Conservation (phyloP, 2,888 invertebrate species). For the Drosophila peninsularis region DNA sequence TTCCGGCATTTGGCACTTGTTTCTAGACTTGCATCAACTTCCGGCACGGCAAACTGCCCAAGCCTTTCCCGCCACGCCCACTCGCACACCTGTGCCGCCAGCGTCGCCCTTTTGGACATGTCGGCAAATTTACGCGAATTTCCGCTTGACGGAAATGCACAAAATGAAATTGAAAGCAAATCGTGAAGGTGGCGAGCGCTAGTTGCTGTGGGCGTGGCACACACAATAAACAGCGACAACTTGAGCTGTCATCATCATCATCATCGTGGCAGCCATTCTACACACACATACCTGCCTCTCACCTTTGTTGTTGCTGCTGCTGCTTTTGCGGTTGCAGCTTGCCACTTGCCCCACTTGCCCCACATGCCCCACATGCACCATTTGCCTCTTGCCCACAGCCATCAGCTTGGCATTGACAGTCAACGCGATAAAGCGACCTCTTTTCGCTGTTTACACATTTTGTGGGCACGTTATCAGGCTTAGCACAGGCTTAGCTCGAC, state of each 20-base stretch:
- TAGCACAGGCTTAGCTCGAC: neutral
- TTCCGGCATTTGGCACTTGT: slow-evolving; percentile 79
- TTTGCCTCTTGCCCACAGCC: slow-evolving; percentile 7
- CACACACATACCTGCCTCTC: neutral
- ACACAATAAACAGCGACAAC: slow-evolving; percentile 42
- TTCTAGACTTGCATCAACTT: slow-evolving; percentile 78
- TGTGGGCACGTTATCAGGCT: slow-evolving; percentile 12
- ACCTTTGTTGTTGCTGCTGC: neutral
- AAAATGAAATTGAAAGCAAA: slow-evolving; percentile 71
- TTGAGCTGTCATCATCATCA: slow-evolving; percentile 62
- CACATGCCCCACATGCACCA: neutral
- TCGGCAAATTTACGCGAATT: slow-evolving; percentile 78
- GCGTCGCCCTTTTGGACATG: slow-evolving; percentile 55
- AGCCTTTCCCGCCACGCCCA: neutral
- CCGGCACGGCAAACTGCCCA: slow-evolving; percentile 53
- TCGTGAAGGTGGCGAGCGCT: slow-evolving; percentile 14
- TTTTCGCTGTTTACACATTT: slow-evolving; percentile 42
- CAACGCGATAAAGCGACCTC: slow-evolving; percentile 46
- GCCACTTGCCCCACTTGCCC: neutral
- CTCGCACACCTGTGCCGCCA: too few species aligned
- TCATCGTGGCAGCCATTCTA: slow-evolving; percentile 13
- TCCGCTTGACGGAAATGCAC: slow-evolving; percentile 78
- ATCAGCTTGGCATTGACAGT: slow-evolving; percentile 49
- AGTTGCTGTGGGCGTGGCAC: neutral
- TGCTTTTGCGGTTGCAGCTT: slow-evolving; percentile 20